These are phyloP conservation scores for Harpagifer antarcticus DNA, from an alignment of 2,797 vertebrate species.

Conservation along the genomic window DNA sequence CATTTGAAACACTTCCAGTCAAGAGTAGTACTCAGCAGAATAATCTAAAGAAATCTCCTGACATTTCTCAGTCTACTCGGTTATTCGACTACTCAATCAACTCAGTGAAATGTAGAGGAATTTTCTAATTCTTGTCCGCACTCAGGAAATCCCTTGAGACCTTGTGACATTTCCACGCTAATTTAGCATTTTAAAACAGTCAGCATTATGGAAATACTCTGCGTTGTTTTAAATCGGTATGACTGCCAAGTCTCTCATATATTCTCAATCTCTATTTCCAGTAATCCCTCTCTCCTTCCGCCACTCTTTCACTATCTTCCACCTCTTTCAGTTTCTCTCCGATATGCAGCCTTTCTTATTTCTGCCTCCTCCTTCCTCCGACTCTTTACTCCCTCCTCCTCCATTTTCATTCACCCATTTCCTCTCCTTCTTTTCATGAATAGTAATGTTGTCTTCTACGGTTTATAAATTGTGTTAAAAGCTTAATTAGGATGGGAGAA, in stretches of 20 bases:
- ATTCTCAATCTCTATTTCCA: conserved; percentile 15
- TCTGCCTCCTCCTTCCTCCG: neutral
- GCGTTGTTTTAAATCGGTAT: conserved; percentile 51
- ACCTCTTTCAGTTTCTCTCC: conserved; percentile 8
- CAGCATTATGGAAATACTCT: conserved; percentile 66
- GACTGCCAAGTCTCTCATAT: conserved; percentile 46
- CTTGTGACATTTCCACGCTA: conserved; percentile 70
- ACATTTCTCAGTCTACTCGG: conserved; percentile 49
- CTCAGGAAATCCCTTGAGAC: conserved; percentile 54
- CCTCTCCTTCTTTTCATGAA: conserved; percentile 45
- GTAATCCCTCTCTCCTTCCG: conserved; percentile 24
- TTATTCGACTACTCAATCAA: conserved; percentile 41
- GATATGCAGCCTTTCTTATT: neutral
- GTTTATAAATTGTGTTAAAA: conserved; percentile 67
- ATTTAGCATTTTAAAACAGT: conserved; percentile 67
- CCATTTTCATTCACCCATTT: conserved; percentile 12
- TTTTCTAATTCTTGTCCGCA: conserved; percentile 42
- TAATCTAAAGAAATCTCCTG: conserved; percentile 40
- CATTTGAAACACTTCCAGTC: neutral
- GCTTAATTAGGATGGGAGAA: conserved; percentile 61
- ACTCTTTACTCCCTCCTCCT: neutral
- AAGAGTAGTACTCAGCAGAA: conserved; percentile 8
- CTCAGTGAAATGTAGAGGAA: conserved; percentile 40
- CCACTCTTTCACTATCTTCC: neutral
- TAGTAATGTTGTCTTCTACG: conserved; percentile 53